Percentiles rank a stretch among this genome's conserved stretches.
Evolutionary conservation across 2,888 invertebrate species (phyloP).

Genomic region (Thyatira batis): DNA sequence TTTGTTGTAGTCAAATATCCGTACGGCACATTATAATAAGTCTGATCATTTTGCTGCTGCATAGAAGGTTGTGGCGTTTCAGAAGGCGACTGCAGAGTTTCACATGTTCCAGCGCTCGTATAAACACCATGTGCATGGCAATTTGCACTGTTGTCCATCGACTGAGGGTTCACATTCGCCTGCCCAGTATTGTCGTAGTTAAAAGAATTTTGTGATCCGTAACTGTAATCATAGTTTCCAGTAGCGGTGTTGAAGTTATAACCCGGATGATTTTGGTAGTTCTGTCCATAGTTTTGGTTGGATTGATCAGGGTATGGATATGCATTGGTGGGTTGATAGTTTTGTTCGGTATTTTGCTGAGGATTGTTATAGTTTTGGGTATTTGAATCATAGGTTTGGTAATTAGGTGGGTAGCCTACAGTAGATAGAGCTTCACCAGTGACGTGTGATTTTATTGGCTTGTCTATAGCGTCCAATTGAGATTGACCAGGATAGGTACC

Average conservation of each 20-base stretch:
- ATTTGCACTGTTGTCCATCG: slow-evolving; percentile 45
- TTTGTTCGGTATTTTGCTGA: slow-evolving; percentile 32
- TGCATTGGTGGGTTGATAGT: slow-evolving; percentile 34
- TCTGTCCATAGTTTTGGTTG: slow-evolving; percentile 47
- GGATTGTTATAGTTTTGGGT: slow-evolving; percentile 17
- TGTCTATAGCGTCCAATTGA: slow-evolving; percentile 61
- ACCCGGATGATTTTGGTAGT: slow-evolving; percentile 82
- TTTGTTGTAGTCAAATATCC: slow-evolving; percentile 66
- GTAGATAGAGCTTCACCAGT: slow-evolving; percentile 65
- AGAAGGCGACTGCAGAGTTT: slow-evolving; percentile 75
- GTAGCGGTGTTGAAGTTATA: slow-evolving; percentile 81
- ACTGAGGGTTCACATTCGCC: slow-evolving; percentile 44
- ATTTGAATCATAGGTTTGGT: slow-evolving; percentile 30
- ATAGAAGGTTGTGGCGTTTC: slow-evolving; percentile 48
- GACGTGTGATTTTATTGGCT: slow-evolving; percentile 73
- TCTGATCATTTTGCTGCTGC: slow-evolving; percentile 42
- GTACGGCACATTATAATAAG: slow-evolving; percentile 75
- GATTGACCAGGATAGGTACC: slow-evolving; percentile 41
- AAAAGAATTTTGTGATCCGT: slow-evolving; percentile 82
- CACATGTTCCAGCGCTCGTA: slow-evolving; percentile 73
- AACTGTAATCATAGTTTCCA: slow-evolving; percentile 83
- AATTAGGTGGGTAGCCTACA: slow-evolving; percentile 33
- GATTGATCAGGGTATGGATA: slow-evolving; percentile 44
- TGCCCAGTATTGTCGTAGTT: slow-evolving; percentile 41
- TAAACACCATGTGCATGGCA: slow-evolving; percentile 63